Evolutionary conservation across 2,888 invertebrate genomes (phyloP), one percentile per base, ranked within the genome.

Genomic region (Epicampocera succincta): DNA sequence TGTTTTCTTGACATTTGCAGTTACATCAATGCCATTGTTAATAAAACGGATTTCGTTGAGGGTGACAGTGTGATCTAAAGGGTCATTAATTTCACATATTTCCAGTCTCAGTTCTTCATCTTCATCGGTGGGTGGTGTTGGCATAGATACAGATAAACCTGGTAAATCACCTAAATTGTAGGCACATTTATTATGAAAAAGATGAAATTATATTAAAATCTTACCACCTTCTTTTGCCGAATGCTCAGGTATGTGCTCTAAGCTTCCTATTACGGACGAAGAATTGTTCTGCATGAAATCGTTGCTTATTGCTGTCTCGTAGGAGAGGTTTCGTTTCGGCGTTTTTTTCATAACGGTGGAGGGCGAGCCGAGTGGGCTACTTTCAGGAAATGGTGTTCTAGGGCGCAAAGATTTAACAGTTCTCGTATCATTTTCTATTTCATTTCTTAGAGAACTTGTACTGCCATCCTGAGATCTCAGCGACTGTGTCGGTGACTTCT

Each of bases 11-110:
- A 90, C 86, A 56, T 88, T 88, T 15, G 88, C 87, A 0, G 91
- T 91, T 2, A 91, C 90, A 86, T 91, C 91, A 48, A 91, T 83
- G 13, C 91, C 91, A 69, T 91, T 89, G 82, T 91, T 90, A 12
- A 91, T 91, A 63, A 90, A 91, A 2, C 91, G 88, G 58, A 91
- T 91, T 79, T 91, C 91, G 60, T 90, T 90, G 0, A 90, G 85
- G 6, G 89, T 84, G 21, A 88, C 86, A 5, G 87, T 88, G 76
- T 87, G 87, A 76, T 89, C 88, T 40, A 87, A 61, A 1, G 87
- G 85, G 84, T 90, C 89, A n/a, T 85, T 86, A 0, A 84, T 87
- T 29, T 89, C 89, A 11, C 87, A 88, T 38, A 90, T 90, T 74
- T 91, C 90, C 21, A 90, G 87, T 2, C 87, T 87, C 42, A 91